Conservation (phyloP, 2,888 invertebrate genomes). For the Andricus curvator region DNA sequence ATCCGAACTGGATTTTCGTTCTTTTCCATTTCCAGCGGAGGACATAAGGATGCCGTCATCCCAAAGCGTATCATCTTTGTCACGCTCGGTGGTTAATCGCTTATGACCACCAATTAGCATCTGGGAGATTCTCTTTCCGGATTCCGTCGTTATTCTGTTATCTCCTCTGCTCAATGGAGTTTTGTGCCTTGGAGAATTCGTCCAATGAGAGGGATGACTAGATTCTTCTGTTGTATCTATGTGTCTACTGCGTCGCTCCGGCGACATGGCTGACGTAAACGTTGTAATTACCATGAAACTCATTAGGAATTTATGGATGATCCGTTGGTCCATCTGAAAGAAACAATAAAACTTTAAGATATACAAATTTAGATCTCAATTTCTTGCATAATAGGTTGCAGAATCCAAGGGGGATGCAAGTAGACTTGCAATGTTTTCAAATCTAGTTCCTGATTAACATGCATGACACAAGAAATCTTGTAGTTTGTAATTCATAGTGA, state of each 20-base stretch:
- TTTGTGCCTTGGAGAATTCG: constrained; percentile 39
- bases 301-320: constrained; percentile 53
- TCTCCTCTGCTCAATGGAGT: constrained; percentile 43
- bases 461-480: constrained; percentile 13
- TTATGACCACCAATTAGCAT: not conserved
- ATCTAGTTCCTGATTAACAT: constrained; percentile 4
- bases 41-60: constrained; percentile 84
- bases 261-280: constrained; percentile 50
- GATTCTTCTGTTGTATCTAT: constrained; percentile 56
- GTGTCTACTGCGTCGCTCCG: constrained; percentile 46
- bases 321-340: constrained; percentile 64
- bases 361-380: not conserved
- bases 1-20: constrained; percentile 75
- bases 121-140: constrained; percentile 60
- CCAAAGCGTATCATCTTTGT: constrained; percentile 65
- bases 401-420: not conserved
- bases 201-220: constrained; percentile 56
- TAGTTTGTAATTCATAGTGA: constrained; percentile 22
- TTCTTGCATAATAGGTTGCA: not conserved
- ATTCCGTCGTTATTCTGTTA: constrained; percentile 60
- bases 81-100: constrained; percentile 14
- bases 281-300: constrained; percentile 52
- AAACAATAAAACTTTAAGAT: constrained; percentile 32
- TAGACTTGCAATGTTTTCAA: constrained; percentile 3
- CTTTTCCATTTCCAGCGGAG: constrained; percentile 85